phyloP scores from a whole-genome alignment of 2,797 vertebrate species.

The Lates japonicus region DNA sequence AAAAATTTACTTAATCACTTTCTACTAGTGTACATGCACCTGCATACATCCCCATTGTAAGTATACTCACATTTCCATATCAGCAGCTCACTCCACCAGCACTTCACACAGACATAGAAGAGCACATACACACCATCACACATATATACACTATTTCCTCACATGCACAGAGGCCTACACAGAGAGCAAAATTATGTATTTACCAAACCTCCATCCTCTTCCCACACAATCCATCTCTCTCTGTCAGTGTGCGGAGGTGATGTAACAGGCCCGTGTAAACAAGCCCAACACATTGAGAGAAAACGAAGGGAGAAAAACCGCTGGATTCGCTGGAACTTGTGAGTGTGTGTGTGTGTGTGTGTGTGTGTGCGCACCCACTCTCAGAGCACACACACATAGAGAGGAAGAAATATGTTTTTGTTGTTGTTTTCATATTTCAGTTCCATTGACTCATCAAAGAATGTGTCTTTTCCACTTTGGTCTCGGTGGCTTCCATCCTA shows the following conservation, averaged over 20 bases:
- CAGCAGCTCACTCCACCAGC: constrained; percentile 2
- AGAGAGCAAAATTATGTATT: constrained; percentile 58
- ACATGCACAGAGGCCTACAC: constrained; percentile 50
- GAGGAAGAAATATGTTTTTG: constrained; percentile 41
- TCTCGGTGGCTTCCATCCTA: constrained; percentile 46
- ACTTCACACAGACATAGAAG: constrained; percentile 3
- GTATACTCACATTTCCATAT: constrained; percentile 9
- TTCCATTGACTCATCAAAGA: constrained; percentile 71
- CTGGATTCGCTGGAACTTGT: constrained; percentile 9
- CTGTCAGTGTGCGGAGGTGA: constrained; percentile 66
- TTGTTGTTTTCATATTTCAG: constrained; percentile 42
- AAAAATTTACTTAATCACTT: neutral
- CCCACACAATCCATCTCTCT: constrained; percentile 70
- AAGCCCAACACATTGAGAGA: constrained; percentile 47
- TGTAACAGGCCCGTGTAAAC: constrained; percentile 74
- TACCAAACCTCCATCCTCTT: constrained; percentile 66
- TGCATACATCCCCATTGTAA: neutral
- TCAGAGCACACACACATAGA: constrained; percentile 9
- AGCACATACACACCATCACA: constrained; percentile 6
- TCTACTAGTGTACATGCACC: neutral
- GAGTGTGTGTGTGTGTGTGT: constrained; percentile 8
- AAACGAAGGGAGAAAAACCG: constrained; percentile 36
- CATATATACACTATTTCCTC: constrained; percentile 5
- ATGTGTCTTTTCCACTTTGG: constrained; percentile 59
- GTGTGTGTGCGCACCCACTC: constrained; percentile 7